Evolutionary conservation across 2,888 invertebrate genomes (phyloP).

Genomic region (Lutraria lutraria): DNA sequence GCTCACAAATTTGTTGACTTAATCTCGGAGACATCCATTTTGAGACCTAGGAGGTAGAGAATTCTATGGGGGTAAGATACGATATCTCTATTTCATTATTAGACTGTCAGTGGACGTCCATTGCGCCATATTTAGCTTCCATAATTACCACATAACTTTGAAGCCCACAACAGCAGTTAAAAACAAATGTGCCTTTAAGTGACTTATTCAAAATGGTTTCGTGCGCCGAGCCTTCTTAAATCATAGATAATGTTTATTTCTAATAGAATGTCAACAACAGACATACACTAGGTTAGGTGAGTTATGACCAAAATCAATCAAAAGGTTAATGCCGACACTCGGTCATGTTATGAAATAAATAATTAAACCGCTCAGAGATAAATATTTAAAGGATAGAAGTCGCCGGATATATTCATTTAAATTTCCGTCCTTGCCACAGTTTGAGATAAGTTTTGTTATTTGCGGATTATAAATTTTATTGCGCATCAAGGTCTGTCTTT

Average conservation of each 20-base stretch:
- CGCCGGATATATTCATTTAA: background rate
- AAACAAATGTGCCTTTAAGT: slow-evolving; percentile 3
- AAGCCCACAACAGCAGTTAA: background rate
- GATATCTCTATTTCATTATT: background rate
- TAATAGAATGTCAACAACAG: background rate
- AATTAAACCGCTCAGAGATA: background rate
- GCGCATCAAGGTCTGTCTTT: slow-evolving; percentile 3
- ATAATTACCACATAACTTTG: background rate
- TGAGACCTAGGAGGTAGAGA: slow-evolving; percentile 8
- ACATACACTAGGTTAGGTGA: background rate
- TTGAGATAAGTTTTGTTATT: background rate
- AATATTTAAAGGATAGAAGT: background rate
- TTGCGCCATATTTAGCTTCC: slow-evolving; percentile 12
- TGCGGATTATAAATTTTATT: slow-evolving; percentile 13
- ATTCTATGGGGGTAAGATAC: background rate
- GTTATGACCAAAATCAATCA: slow-evolving; percentile 6
- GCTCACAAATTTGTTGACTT: background rate
- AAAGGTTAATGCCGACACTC: background rate
- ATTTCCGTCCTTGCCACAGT: background rate
- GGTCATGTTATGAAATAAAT: background rate
- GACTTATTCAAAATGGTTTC: slow-evolving; percentile 2
- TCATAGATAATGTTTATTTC: slow-evolving; percentile 12
- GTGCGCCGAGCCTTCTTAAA: background rate
- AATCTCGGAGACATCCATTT: background rate
- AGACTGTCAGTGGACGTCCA: background rate